A percentile compares a stretch with the other conserved stretches of the same genome.
phyloP scores from a whole-genome alignment of 2,888 invertebrate genomes.

The Heterodera filipjevi region DNA sequence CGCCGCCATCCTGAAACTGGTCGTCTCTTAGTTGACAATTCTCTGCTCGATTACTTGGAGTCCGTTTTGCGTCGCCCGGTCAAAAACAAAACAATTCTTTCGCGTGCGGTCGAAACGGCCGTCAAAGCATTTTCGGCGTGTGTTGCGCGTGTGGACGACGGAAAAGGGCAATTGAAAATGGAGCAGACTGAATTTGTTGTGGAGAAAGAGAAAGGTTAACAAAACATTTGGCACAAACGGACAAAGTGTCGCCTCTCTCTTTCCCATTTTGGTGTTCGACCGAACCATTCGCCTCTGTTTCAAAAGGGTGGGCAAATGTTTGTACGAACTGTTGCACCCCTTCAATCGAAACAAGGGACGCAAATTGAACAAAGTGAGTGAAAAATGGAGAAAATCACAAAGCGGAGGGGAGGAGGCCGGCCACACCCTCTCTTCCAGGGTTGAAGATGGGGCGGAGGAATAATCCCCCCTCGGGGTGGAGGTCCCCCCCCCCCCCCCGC shows the following conservation, averaged over 20 bases:
- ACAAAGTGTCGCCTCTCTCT: background rate
- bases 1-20: conserved; percentile 35
- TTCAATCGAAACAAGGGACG: conserved; percentile 23
- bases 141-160: conserved; percentile 53
- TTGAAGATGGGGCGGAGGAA: no score
- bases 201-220: conserved; percentile 49
- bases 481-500: no score
- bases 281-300: conserved; percentile 56
- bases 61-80: conserved; percentile 35
- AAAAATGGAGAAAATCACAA: background rate
- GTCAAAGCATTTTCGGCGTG: conserved; percentile 59
- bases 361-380: background rate
- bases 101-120: conserved; percentile 49
- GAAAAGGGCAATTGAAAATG: conserved; percentile 44
- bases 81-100: conserved; percentile 31
- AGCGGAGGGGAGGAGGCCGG: no score
- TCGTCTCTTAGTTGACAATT: conserved; percentile 33
- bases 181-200: conserved; percentile 55
- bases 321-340: conserved; percentile 47
- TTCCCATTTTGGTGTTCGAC: conserved; percentile 51
- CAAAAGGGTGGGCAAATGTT: conserved; percentile 48
- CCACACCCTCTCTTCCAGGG: no score
- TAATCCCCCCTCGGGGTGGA: no score
- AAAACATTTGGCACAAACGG: no score
- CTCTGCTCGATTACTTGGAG: conserved; percentile 35